Evolutionary conservation across 2,888 invertebrate species (phyloP), one percentile per base, ranked within the genome.

Genomic region (Iselma pallidipennis): DNA sequence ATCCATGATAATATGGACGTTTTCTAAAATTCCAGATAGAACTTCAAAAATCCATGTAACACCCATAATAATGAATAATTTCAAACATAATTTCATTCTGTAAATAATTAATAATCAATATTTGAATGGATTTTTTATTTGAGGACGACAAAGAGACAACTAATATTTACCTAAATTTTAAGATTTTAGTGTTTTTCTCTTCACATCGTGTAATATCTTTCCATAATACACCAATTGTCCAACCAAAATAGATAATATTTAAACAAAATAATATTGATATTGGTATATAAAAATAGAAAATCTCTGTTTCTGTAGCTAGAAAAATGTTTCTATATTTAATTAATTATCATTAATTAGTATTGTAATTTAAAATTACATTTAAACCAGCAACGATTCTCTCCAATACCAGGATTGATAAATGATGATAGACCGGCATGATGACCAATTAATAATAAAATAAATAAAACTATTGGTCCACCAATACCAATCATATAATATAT

Each of bases 1-100:
- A 14, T 63, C 49, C n/a, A 74, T 55, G 33, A 71, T 61, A 23
- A 60, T 61, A 49, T 72, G 58, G 23, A 71, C 61, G 49, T 72
- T 66, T 37, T 73, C 71, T 25, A 76, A 62, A 4, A 74, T 71
- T 26, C 75, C 76, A 1, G 85, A 85, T 12, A 85, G 79, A 12
- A 90, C 84, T 79, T 91, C 91, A 69, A 90, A 90, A 65, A 88
- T 84, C 90, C 90, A 91, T 0, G 88, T 85, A 50, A 90, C 82
- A 2, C 90, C 91, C 89, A 89, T 90, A 0, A 90, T 85, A 4
- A 89, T 79, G 69, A 88, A 87, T 59, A 91, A 80, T 76, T 89
- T 90, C 3, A 88, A 74, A 56, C 88, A 90, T 23, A 89, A 78
- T 28, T 85, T 79, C 70, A 88, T 88, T 70, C 89, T 89, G 78